Base-by-base conservation (phyloP, 2,797 vertebrate genomes). In the Etheostoma perlongum region DNA sequence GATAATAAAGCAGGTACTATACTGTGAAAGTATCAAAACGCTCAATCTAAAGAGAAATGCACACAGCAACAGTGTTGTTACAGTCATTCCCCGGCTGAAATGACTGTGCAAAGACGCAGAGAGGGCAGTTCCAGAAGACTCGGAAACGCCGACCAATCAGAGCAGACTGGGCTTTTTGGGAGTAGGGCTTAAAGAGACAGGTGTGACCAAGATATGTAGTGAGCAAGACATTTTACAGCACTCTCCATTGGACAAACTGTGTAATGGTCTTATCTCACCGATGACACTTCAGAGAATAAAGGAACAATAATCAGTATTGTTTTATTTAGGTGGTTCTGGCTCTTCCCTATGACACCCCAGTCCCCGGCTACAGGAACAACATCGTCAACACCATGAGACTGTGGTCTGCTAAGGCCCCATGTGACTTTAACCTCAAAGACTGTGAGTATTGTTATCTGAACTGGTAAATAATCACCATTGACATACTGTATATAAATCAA, bases 351-450 rank as follows among this genome's bases (percentile, higher is more conserved):
- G 97, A 98, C 91, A 98, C 97, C 0, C 97, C 97, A 0, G 94
- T 98, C 18, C 97, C 97, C 0, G 97, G 97, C 54, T 98, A 97
- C 89, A 95, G 96, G 42, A 98, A 98, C 94, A 98, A 98, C 72
- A 87, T 96, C 0, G 97, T 98, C 47, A 98, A 98, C 94, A 98
- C 97, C 72, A 98, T 98, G 97, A 95, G 97, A 18, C 94, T 98
- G 81, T 98, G 97, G 97, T 98, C 97, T 0, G 97, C 97, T 12
- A 96, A 97, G 79, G 97, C 97, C 0, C 97, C 97, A 52, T 97
- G 97, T 21, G 97, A 98, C 67, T 98, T 98, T 76, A 97, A 97
- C 91, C 96, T 98, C 76, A 97, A 97, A 86, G 97, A 97, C 92
- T 98, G 97, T 97, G 87, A 96, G 95, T 91, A 0, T 42, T 21